These are phyloP conservation scores for Cheilosia impressa DNA, from an alignment of 2,888 invertebrate genomes.

Conservation along the genomic window DNA sequence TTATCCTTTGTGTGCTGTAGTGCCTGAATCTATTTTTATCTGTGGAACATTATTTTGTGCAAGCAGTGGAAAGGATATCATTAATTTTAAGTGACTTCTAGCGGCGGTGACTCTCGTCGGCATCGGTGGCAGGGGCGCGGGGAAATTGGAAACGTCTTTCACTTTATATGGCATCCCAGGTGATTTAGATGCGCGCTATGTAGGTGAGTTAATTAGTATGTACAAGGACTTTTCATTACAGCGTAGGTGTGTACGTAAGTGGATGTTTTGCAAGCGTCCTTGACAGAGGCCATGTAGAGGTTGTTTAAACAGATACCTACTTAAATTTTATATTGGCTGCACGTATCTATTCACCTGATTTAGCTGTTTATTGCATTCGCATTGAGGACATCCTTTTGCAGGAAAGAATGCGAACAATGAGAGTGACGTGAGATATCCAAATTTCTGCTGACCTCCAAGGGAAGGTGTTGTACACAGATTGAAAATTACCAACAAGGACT, in stretches of 20 bases:
- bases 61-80: conserved; percentile 39
- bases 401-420: no score
- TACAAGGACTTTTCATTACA: background rate
- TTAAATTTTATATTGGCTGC: conserved; percentile 19
- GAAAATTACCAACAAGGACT: background rate
- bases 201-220: conserved; percentile 69
- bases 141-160: conserved; percentile 40
- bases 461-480: no score
- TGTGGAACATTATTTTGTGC: conserved; percentile 24
- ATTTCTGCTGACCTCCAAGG: no score
- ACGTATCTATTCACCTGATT: conserved; percentile 24
- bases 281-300: conserved; percentile 51
- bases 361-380: background rate
- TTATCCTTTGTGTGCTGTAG: background rate
- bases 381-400: no score
- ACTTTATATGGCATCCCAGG: conserved; percentile 26
- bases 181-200: conserved; percentile 62
- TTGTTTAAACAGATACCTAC: conserved; percentile 29
- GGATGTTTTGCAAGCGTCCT: conserved; percentile 14
- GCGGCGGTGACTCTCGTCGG: background rate
- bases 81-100: conserved; percentile 45
- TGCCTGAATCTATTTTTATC: conserved; percentile 55
- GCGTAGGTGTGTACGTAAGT: background rate
- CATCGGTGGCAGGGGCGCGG: background rate
- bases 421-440: no score